Conservation (phyloP, 2,888 invertebrate genomes). For the Bembecia ichneumoniformis region DNA sequence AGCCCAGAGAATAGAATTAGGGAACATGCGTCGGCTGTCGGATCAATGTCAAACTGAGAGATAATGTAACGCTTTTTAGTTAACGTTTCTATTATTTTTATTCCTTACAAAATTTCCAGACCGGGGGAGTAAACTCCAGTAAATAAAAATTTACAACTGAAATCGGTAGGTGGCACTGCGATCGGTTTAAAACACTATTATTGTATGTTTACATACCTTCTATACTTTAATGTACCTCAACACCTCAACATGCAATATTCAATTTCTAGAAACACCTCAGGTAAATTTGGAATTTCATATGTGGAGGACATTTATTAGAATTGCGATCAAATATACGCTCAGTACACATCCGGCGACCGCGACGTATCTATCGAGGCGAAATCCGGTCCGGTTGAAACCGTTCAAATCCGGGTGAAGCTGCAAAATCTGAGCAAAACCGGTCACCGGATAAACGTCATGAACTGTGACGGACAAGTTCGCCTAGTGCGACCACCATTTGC, state of each 20-base stretch:
- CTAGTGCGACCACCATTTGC: conserved; percentile 16
- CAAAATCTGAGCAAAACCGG: conserved; percentile 23
- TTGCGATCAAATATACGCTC: conserved; percentile 17
- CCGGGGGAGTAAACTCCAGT: too few species aligned
- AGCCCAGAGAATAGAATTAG: too few species aligned
- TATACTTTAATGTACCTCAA: not conserved
- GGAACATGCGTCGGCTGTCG: too few species aligned
- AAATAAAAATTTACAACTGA: too few species aligned
- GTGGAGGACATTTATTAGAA: conserved; percentile 4
- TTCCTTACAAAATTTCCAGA: too few species aligned
- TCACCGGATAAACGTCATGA: conserved; percentile 26
- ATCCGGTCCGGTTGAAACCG: conserved; percentile 22
- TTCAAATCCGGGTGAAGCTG: conserved; percentile 23
- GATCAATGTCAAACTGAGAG: too few species aligned
- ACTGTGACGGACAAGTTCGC: conserved; percentile 15
- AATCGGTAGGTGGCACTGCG: too few species aligned
- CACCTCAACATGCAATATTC: not conserved
- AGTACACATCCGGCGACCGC: conserved; percentile 22
- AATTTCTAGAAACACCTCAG: not conserved
- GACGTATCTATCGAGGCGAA: conserved; percentile 36
- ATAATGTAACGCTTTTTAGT: too few species aligned
- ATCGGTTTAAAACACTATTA: too few species aligned
- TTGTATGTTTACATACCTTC: too few species aligned
- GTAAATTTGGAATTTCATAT: conserved; percentile 6
- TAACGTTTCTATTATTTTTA: too few species aligned